Conservation (phyloP, 1,140 invertebrate species). For the Diachasmimorpha longicaudata region DNA sequence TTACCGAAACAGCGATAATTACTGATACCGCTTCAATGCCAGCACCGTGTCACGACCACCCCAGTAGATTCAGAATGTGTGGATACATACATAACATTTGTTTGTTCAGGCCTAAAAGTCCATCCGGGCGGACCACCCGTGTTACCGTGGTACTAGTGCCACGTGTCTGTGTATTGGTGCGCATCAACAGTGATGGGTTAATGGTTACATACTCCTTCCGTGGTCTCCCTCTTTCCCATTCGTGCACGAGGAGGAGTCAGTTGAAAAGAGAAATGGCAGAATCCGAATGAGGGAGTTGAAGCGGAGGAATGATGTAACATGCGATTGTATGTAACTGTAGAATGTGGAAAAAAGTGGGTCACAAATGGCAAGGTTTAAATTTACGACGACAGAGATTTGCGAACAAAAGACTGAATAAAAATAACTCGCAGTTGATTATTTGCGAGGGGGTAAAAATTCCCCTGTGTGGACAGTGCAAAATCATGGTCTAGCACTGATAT, state of each 20-base stretch:
- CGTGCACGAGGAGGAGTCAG: neutral
- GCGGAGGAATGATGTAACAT: neutral
- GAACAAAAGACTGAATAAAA: neutral
- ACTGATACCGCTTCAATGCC: conserved; percentile 51
- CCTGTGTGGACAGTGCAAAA: too few relatives aligned
- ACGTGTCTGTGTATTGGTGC: conserved; percentile 1
- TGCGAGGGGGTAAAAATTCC: neutral
- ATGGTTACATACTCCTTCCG: neutral
- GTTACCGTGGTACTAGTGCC: neutral
- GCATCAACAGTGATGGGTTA: conserved; percentile 1
- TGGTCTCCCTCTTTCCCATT: neutral
- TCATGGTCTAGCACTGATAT: too few relatives aligned
- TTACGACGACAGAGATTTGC: neutral
- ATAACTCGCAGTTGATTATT: neutral
- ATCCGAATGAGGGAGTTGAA: neutral
- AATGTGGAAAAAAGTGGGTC: neutral
- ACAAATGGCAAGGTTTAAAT: neutral
- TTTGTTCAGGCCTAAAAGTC: conserved; percentile 10
- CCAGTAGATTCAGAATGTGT: neutral
- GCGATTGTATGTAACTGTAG: neutral
- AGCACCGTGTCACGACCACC: conserved; percentile 35
- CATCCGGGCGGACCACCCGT: conserved; percentile 2
- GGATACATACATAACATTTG: conserved; percentile 9
- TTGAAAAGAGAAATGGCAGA: neutral
- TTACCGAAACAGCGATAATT: conserved; percentile 52